These are phyloP conservation scores for Anthopleura xanthogrammica DNA, from an alignment of 92 coral and sea anemone species.

Conservation along the genomic window DNA sequence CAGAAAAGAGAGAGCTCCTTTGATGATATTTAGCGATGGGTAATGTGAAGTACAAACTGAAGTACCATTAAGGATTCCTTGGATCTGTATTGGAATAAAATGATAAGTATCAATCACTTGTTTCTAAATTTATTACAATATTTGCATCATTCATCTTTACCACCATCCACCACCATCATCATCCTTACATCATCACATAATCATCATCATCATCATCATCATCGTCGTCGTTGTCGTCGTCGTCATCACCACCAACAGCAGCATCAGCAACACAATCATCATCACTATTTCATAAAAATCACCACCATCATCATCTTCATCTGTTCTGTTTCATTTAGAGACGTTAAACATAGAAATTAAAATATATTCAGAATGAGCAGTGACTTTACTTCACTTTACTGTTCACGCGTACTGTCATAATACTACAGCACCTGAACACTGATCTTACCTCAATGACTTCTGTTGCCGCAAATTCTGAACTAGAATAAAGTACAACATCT, in stretches of 20 bases:
- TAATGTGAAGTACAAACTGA: conserved; percentile 51
- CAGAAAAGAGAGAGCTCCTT: conserved; percentile 62
- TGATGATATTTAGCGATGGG: conserved; percentile 43
- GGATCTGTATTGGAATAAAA: conserved; percentile 32
- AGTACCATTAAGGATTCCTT: conserved; percentile 19
- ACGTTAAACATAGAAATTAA: no score
- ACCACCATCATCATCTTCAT: no score
- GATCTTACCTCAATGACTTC: conserved; percentile 49
- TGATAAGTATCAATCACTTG: not conserved
- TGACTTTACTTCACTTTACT: no score
- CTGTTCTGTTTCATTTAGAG: no score
- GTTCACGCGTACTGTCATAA: no score
- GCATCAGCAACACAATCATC: no score
- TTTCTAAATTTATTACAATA: not conserved
- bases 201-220: no score
- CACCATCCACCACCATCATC: not conserved
- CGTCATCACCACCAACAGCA: no score
- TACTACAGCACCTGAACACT: not conserved
- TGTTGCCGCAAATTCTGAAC: conserved; percentile 64
- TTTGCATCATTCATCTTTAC: not conserved
- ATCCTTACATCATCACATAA: no score
- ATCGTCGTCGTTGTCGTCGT: no score
- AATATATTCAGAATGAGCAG: no score
- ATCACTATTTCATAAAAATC: no score
- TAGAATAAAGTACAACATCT: conserved; percentile 52